These are phyloP conservation scores for Gavialis gangeticus DNA, from an alignment of 2,113 vertebrate genomes.

Conservation along the genomic window DNA sequence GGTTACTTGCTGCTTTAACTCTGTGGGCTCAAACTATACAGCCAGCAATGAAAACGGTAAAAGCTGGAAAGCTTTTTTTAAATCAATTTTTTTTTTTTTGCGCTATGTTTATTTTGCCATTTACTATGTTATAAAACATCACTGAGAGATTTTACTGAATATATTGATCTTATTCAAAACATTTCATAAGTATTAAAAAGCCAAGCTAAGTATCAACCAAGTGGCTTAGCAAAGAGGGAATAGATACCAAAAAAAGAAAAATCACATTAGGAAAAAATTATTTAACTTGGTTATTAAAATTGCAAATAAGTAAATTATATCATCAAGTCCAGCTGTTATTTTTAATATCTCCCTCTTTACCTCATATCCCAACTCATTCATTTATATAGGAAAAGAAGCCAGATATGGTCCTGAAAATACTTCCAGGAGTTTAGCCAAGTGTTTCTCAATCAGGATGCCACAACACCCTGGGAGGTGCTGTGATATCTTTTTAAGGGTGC, in stretches of 20 bases:
- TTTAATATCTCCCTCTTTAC: neutral
- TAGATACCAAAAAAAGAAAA: neutral
- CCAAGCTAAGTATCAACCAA: slow-evolving; percentile 1
- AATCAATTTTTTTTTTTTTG: neutral
- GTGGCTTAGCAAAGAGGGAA: neutral
- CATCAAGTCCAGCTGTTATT: neutral
- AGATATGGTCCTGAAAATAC: neutral
- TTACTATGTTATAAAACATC: slow-evolving; percentile 5
- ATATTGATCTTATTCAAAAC: slow-evolving; percentile 12
- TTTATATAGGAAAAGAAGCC: neutral
- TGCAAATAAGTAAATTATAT: rapidly evolving
- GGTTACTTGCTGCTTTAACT: neutral
- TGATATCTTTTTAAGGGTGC: no score
- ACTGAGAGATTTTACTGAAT: neutral
- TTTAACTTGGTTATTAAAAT: neutral
- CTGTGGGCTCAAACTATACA: neutral
- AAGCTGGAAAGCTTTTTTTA: slow-evolving; percentile 20
- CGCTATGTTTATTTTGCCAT: slow-evolving; percentile 39
- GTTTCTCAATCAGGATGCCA: no score
- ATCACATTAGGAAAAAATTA: neutral
- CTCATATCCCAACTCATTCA: neutral
- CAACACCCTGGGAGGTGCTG: no score
- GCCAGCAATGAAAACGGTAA: neutral
- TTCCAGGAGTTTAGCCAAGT: no score
- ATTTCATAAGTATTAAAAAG: slow-evolving; percentile 44